A percentile compares a stretch with the other conserved stretches of the same genome.
Evolutionary conservation across 2,113 vertebrate genomes (phyloP).

Genomic region (Zingel zingel): DNA sequence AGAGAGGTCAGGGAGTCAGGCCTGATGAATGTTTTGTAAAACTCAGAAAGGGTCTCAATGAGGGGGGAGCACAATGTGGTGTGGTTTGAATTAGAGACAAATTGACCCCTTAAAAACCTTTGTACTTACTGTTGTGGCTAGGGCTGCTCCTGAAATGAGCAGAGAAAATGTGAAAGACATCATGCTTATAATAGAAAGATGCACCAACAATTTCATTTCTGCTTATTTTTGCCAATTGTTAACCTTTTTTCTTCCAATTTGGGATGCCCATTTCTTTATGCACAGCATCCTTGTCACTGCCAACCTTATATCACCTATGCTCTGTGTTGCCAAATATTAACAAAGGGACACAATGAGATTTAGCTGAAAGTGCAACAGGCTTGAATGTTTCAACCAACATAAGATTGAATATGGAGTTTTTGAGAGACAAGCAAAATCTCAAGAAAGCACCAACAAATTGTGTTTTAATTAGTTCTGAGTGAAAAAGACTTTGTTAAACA

Average conservation of each 20-base stretch:
- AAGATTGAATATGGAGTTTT: neutral
- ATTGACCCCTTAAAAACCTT: slow-evolving; percentile 36
- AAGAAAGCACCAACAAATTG: neutral
- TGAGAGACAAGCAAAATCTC: neutral
- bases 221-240: neutral
- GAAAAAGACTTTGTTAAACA: neutral
- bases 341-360: neutral
- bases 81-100: slow-evolving; percentile 77
- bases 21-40: slow-evolving; percentile 76
- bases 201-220: neutral
- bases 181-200: neutral
- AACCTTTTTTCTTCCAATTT: neutral
- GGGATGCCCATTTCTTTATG: neutral
- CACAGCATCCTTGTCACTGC: neutral
- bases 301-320: neutral
- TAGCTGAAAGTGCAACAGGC: neutral
- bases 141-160: neutral
- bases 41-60: slow-evolving; percentile 41
- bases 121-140: slow-evolving; percentile 34
- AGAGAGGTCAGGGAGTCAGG: slow-evolving; percentile 70
- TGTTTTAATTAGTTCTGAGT: neutral
- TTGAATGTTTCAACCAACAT: neutral
- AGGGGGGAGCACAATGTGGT: neutral
- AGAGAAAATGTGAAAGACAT: neutral
- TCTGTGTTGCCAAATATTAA: neutral